Base-by-base conservation (phyloP, 1,140 invertebrate genomes). In the Nephotettix cincticeps region DNA sequence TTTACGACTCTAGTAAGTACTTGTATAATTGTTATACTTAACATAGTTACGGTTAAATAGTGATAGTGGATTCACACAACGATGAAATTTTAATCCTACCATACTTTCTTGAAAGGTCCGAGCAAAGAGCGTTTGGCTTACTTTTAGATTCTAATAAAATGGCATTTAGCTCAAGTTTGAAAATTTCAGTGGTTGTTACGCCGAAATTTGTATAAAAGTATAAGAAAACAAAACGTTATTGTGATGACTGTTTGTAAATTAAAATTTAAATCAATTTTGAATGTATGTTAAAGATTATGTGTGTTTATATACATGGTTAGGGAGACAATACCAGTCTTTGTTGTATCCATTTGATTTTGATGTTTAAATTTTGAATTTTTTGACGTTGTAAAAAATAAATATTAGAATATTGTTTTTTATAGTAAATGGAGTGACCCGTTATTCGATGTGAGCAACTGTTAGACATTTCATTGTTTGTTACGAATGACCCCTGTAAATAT, bases 171-270 rank as follows among this genome's bases (percentile, higher is more conserved):
- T 70, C 69, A 70, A 61, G 27, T 43, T 23, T 61, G n/a, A 45
- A 70, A 47, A 36, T 70, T 70, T 70, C 56, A 70, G 69, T 70
- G 69, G 69, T 70, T 70, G 69, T 70, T 47, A 70, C 69, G 69
- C 69, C 69, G 69, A 70, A 70, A 70, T 70, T 70, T 70, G 69
- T 70, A 70, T 40, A 70, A 70, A 70, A 70, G 25, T 70, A 61
- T 70, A 64, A 32, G 43, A 70, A 70, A 29, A 61, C 56, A 61
- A 23, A 32, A 65, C 40, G 23, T 25, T 47, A 70, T 63, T 70
- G 69, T 70, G 69, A 70, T 70, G 29, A 70, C 30, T 70, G 25
- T 51, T 61, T 69, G 69, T 70, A 70, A 32, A 6, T 21, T 43
- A 43, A 27, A 70, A 64, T 23, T 61, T 23, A 21, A 70, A 47